Percentiles rank a stretch among this genome's conserved stretches.
These are phyloP conservation scores for Sarcophaga subvicina DNA, from an alignment of 2,888 invertebrate species.

Conservation along the genomic window DNA sequence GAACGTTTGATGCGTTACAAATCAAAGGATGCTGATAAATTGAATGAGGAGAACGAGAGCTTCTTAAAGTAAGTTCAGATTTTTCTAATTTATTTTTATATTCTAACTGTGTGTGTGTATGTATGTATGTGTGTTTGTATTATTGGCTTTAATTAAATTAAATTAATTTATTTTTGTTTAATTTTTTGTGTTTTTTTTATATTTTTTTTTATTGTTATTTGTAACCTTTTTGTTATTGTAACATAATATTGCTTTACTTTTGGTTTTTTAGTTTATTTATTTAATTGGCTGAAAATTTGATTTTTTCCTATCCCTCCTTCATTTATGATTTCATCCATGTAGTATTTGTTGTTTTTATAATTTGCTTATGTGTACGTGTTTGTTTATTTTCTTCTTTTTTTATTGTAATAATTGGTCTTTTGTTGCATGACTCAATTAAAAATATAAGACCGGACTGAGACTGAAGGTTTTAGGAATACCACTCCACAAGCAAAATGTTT, in stretches of 20 bases:
- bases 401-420: slow-evolving; percentile 1
- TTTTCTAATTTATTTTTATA: background rate
- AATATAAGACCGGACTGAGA: slow-evolving; percentile 9
- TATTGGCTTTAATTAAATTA: background rate
- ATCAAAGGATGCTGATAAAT: slow-evolving; percentile 95
- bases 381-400: slow-evolving; percentile 20
- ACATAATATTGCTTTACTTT: slow-evolving; percentile 33
- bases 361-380: slow-evolving; percentile 32
- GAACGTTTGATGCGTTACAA: slow-evolving; percentile 95
- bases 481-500: too few relatives aligned
- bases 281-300: slow-evolving; percentile 59
- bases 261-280: slow-evolving; percentile 69
- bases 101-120: slow-evolving; percentile 31
- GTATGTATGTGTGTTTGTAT: slow-evolving; percentile 19
- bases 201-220: slow-evolving; percentile 13
- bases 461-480: background rate
- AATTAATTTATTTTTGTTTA: background rate
- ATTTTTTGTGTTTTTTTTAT: slow-evolving; percentile 3
- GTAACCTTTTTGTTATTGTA: background rate
- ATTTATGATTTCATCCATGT: slow-evolving; percentile 64
- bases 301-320: slow-evolving; percentile 57
- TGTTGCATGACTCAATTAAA: slow-evolving; percentile 28
- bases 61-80: slow-evolving; percentile 89
- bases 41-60: slow-evolving; percentile 98
- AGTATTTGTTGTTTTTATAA: slow-evolving; percentile 37